Evolutionary conservation across 2,113 vertebrate genomes (phyloP).

Genomic region (Pseudopodoces humilis): DNA sequence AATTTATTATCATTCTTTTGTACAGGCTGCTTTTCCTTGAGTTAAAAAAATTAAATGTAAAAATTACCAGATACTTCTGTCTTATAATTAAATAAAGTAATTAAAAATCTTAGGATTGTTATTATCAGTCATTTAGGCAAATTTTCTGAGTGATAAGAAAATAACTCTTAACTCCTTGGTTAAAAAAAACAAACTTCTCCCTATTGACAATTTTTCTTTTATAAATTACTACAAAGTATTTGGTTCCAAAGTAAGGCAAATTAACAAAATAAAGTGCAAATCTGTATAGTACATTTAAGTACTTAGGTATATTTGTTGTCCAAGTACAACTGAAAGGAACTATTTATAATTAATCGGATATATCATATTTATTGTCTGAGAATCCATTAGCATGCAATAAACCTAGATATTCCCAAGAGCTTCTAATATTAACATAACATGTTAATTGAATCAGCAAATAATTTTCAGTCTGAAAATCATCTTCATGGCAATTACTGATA

Average conservation of each 20-base stretch:
- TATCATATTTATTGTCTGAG: not conserved
- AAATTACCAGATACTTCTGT: not conserved
- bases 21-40: not conserved
- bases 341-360: not conserved
- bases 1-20: not conserved
- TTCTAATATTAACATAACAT: slow-evolving; percentile 16
- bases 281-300: not conserved
- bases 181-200: not conserved
- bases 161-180: not conserved
- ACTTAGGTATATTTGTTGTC: not conserved
- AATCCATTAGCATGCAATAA: slow-evolving; percentile 21
- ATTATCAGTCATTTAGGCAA: not conserved
- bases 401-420: not conserved
- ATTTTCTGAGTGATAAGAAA: not conserved
- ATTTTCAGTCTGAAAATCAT: slow-evolving; percentile 27
- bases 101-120: not conserved
- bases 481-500: not conserved
- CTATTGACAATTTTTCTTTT: not conserved
- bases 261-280: not conserved
- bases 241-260: not conserved
- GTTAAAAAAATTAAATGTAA: not conserved
- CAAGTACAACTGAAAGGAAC: not conserved
- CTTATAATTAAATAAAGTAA: not conserved
- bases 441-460: slow-evolving; percentile 27
- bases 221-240: not conserved